Conservation (phyloP, 2,797 vertebrate species). For the Tachyglossus aculeatus region DNA sequence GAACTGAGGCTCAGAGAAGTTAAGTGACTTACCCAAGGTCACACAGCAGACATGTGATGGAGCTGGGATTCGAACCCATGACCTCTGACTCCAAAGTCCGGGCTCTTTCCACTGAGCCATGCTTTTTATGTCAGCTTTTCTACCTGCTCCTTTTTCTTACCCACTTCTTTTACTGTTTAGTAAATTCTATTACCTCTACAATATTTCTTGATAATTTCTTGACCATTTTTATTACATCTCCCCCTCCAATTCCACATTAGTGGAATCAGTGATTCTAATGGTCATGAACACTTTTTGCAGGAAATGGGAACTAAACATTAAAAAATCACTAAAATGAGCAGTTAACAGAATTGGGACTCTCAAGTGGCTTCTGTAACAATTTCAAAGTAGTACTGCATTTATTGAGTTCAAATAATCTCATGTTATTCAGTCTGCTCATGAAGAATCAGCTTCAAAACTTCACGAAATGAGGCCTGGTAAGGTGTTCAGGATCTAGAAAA, state of each 20-base stretch:
- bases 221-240: conserved; percentile 11
- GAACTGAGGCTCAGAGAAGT: too few relatives aligned
- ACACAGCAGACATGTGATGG: too few relatives aligned
- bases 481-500: conserved; percentile 11
- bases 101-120: too few relatives aligned
- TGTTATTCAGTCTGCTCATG: background rate
- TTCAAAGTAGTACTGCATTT: background rate
- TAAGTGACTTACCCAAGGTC: too few relatives aligned
- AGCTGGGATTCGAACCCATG: too few relatives aligned
- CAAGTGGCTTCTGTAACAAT: background rate
- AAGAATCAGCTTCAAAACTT: conserved; percentile 1
- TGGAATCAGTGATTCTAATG: too few relatives aligned
- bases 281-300: too few relatives aligned
- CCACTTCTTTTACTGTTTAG: background rate
- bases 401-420: background rate
- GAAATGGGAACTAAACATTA: background rate
- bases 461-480: background rate
- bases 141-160: background rate
- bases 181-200: background rate
- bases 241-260: too few relatives aligned
- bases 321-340: background rate
- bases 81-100: too few relatives aligned
- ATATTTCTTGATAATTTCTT: background rate
- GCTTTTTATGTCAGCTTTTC: background rate
- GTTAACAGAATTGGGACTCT: conserved; percentile 4